A percentile compares a stretch with the other conserved stretches of the same genome.
These are phyloP conservation scores for Spatula versicolor DNA, from an alignment of 2,797 vertebrate species.

Conservation along the genomic window DNA sequence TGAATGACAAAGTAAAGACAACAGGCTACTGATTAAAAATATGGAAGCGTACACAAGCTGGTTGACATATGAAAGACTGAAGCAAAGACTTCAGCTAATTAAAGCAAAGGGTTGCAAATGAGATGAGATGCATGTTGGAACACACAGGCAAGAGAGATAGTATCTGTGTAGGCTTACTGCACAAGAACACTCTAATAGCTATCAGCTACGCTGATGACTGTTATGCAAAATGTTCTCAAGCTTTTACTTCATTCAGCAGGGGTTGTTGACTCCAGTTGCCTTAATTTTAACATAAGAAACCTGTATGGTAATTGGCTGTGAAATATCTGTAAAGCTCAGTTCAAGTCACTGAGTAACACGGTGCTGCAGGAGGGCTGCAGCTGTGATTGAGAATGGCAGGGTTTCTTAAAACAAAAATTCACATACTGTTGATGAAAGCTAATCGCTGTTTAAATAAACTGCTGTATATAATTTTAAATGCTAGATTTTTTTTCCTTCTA, in stretches of 20 bases:
- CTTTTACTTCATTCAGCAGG: conserved; percentile 52
- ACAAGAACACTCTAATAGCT: conserved; percentile 60
- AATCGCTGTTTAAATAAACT: conserved; percentile 43
- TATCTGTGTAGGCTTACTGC: conserved; percentile 54
- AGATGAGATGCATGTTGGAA: conserved; percentile 61
- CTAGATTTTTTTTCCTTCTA: neutral
- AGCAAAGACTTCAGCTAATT: conserved; percentile 54
- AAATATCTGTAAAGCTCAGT: neutral
- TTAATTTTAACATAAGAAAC: conserved; percentile 47
- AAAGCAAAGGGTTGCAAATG: conserved; percentile 57
- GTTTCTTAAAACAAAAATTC: conserved; percentile 36
- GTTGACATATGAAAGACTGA: conserved; percentile 66
- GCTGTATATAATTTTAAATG: conserved; percentile 18
- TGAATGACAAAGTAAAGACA: conserved; percentile 70
- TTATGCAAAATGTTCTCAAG: conserved; percentile 57
- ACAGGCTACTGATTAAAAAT: conserved; percentile 67
- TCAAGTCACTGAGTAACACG: neutral
- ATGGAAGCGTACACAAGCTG: conserved; percentile 56
- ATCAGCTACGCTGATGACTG: conserved; percentile 45
- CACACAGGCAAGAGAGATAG: conserved; percentile 44
- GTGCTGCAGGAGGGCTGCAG: conserved; percentile 15
- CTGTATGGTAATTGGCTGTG: neutral
- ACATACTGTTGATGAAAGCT: conserved; percentile 19
- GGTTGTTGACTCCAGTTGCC: conserved; percentile 31
- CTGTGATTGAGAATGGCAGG: neutral